Evolutionary conservation across 2,113 vertebrate genomes (phyloP).

Genomic region (Phasianus colchicus): DNA sequence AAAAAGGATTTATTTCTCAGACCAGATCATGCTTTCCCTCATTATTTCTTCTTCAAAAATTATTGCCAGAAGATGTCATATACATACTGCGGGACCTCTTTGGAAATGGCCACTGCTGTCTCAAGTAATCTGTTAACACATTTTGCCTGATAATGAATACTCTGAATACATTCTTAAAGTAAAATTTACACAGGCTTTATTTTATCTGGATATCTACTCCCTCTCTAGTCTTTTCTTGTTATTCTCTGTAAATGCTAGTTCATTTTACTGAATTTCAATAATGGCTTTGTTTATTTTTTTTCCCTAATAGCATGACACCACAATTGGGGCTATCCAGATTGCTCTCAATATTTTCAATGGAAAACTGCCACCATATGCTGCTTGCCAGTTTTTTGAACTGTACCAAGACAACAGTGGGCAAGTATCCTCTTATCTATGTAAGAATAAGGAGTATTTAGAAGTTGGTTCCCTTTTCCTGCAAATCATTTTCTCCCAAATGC

Average conservation of each 20-base stretch:
- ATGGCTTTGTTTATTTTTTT: not conserved
- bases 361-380: conserved; percentile 84
- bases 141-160: not conserved
- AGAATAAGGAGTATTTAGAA: not conserved
- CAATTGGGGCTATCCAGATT: conserved; percentile 87
- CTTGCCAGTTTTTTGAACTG: conserved; percentile 90
- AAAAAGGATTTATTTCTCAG: not conserved
- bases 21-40: not conserved
- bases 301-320: conserved; percentile 81
- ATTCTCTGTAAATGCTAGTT: not conserved
- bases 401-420: conserved; percentile 86
- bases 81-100: not conserved
- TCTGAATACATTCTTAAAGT: not conserved
- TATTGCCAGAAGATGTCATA: not conserved
- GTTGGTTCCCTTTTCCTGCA: not conserved
- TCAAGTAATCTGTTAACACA: not conserved
- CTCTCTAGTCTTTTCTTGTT: not conserved
- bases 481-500: not conserved
- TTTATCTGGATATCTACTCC: not conserved
- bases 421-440: conserved; percentile 50
- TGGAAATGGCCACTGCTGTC: not conserved
- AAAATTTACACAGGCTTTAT: not conserved
- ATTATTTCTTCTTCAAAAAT: not conserved
- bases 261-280: not conserved
- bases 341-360: conserved; percentile 86